Evolutionary conservation across 2,888 invertebrate genomes (phyloP).

Genomic region (Sicus ferrugineus): DNA sequence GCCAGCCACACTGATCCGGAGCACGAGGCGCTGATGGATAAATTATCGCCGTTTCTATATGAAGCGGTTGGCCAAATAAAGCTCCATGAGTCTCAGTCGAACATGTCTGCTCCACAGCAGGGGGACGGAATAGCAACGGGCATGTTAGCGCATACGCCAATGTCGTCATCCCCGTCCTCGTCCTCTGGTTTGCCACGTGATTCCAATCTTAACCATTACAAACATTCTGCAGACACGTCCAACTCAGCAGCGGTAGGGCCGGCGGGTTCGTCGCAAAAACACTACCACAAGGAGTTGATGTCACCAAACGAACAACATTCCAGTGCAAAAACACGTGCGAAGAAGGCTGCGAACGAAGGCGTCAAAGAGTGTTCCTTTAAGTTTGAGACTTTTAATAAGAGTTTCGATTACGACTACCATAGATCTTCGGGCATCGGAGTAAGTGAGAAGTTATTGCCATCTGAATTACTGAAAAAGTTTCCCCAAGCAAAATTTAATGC

Average conservation of each 20-base stretch:
- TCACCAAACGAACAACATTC: slow-evolving; percentile 35
- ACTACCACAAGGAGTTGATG: slow-evolving; percentile 40
- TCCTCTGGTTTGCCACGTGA: slow-evolving; percentile 61
- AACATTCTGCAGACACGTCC: slow-evolving; percentile 47
- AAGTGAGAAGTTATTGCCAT: no score
- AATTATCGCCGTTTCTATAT: slow-evolving; percentile 43
- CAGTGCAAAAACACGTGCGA: slow-evolving; percentile 24
- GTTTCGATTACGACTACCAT: no score
- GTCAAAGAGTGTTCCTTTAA: no score
- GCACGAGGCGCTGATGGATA: slow-evolving; percentile 58
- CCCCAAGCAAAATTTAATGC: no score
- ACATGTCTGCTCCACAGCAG: slow-evolving; percentile 34
- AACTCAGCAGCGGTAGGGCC: slow-evolving; percentile 20
- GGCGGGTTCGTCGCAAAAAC: slow-evolving; percentile 46
- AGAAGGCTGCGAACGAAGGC: slow-evolving; percentile 42
- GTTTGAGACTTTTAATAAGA: no score
- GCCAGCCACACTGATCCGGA: slow-evolving; percentile 54
- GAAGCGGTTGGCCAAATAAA: slow-evolving; percentile 18
- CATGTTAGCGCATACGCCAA: slow-evolving; percentile 40
- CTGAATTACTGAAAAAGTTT: no score
- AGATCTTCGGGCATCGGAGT: no score
- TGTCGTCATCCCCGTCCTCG: slow-evolving; percentile 31
- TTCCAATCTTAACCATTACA: slow-evolving; percentile 71
- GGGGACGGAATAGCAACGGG: slow-evolving; percentile 12
- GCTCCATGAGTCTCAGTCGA: slow-evolving; percentile 23